Base-by-base conservation (phyloP, 2,888 invertebrate genomes). In the Elmis aenea region DNA sequence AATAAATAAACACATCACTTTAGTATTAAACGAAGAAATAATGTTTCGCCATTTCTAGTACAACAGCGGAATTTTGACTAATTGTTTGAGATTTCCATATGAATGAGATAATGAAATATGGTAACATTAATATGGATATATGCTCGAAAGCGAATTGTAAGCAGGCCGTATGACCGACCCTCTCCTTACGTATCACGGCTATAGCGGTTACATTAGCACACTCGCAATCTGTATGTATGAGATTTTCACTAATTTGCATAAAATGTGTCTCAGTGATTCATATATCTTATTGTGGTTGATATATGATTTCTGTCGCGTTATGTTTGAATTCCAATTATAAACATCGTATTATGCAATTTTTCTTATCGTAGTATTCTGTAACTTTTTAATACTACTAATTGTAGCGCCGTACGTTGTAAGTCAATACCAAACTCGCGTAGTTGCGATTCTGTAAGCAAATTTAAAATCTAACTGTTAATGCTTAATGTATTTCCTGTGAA, bases 81-180 rank as follows among this genome's bases (percentile, higher is more conserved):
- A 75, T 70, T 73, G 70, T 66, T 69, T 69, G 72, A 76, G 74
- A 81, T 82, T 83, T 81, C 79, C 83, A 83, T 83, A 81, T 82
- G 82, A 83, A 83, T 83, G 80, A 82, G 81, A 77, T 79, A 76
- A 76, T 82, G 81, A 83, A 82, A 81, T 81, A 82, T 79, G 79
- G 79, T 77, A 70, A 75, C 77, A 79, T 79, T 78, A 79, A 79
- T 79, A 79, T 79, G 79, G 75, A 79, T 78, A 73, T 77, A 75
- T 75, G 74, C 76, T 62, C 59, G 55, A 65, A 65, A 64, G 64
- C 64, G 64, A 66, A 65, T 57, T 58, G 64, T 66, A 66, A 65
- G 66, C 66, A 66, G 59, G 57, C 54, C 52, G 16, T 24, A 25
- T 20, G 33, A 38, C 34, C 31, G 44, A 36, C 38, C 42, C n/a